A percentile compares a stretch with the other conserved stretches of the same genome.
These are phyloP conservation scores for Liasis olivaceus DNA, from an alignment of 2,797 vertebrate genomes.

Conservation along the genomic window DNA sequence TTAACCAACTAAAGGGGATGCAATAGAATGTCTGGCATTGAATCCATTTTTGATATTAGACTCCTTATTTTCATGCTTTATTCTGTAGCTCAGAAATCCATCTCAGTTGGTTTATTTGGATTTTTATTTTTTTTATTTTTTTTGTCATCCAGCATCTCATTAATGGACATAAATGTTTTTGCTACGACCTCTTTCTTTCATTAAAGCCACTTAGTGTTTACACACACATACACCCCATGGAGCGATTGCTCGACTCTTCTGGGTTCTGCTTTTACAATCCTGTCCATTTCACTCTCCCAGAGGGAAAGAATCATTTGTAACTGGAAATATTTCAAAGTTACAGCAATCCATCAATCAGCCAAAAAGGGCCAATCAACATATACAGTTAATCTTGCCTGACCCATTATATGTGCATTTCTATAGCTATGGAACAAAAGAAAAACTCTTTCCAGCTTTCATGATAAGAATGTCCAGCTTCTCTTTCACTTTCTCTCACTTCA, in stretches of 20 bases:
- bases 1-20: fast-evolving
- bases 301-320: slow-evolving; percentile 36
- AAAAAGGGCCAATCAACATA: not conserved
- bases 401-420: not conserved
- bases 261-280: slow-evolving; percentile 21
- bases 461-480: too few relatives aligned
- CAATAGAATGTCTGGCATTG: not conserved
- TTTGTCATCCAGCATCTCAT: not conserved
- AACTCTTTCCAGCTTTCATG: too few relatives aligned
- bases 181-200: slow-evolving; percentile 14
- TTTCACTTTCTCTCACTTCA: too few relatives aligned
- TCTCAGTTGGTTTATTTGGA: not conserved
- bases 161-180: slow-evolving; percentile 13
- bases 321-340: slow-evolving; percentile 7
- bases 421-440: not conserved
- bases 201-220: slow-evolving; percentile 9
- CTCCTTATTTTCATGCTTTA: fast-evolving
- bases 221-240: not conserved
- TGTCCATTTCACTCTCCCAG: slow-evolving; percentile 3
- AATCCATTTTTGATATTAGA: not conserved
- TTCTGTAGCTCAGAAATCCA: not conserved
- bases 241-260: slow-evolving; percentile 15
- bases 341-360: slow-evolving; percentile 9
- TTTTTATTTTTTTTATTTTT: not conserved
- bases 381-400: not conserved